These are phyloP conservation scores for Peucedramus taeniatus DNA, from an alignment of 2,113 vertebrate species.

Conservation along the genomic window DNA sequence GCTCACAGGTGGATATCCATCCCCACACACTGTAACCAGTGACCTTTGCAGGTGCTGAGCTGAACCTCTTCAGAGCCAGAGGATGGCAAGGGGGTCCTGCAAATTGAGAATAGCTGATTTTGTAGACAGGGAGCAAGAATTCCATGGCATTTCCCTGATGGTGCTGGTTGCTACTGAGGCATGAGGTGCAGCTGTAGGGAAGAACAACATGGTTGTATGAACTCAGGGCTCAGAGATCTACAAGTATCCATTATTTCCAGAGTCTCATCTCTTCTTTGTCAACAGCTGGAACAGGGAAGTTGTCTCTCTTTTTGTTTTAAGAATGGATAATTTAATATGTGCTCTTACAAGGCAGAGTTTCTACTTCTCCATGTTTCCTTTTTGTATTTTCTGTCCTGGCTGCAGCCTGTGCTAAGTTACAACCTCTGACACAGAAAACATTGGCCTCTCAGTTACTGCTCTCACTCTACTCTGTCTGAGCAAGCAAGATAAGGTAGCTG, in stretches of 20 bases:
- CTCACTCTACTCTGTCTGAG: neutral
- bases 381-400: neutral
- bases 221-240: neutral
- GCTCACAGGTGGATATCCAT: neutral
- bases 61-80: neutral
- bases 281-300: neutral
- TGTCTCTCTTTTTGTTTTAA: neutral
- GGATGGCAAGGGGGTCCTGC: neutral
- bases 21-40: neutral
- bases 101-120: neutral
- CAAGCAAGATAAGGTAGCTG: neutral
- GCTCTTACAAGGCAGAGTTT: neutral
- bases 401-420: neutral
- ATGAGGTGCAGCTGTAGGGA: neutral
- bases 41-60: neutral
- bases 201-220: neutral
- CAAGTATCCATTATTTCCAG: neutral
- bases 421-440: neutral
- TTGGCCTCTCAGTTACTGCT: neutral
- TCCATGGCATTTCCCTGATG: neutral
- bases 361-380: neutral
- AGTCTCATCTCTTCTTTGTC: neutral
- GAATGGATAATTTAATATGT: neutral
- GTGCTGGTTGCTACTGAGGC: neutral
- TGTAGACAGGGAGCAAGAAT: accelerated